Conservation (phyloP, 2,113 vertebrate species). For the Bungarus multicinctus region DNA sequence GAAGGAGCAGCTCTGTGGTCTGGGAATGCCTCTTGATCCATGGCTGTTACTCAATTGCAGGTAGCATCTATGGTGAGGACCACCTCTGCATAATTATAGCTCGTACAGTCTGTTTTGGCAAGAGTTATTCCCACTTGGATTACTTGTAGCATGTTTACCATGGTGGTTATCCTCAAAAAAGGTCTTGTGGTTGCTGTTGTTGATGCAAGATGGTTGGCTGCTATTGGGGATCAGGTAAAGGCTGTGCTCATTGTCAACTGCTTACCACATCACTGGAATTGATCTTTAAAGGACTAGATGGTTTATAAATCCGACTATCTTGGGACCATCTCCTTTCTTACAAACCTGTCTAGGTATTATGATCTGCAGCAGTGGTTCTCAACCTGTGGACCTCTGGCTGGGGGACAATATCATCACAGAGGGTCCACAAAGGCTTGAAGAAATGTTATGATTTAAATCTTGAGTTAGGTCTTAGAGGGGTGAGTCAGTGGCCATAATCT, state of each 20-base stretch:
- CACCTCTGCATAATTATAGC: not conserved
- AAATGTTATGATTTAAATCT: too few relatives aligned
- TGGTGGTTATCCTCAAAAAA: not conserved
- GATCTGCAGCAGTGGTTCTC: not conserved
- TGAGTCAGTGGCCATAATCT: too few relatives aligned
- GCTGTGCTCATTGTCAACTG: not conserved
- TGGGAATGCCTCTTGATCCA: not conserved
- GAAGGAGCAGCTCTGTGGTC: not conserved
- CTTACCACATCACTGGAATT: not conserved
- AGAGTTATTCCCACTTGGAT: not conserved
- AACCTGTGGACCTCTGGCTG: too few relatives aligned
- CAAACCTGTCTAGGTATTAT: not conserved
- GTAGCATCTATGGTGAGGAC: not conserved
- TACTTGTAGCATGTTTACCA: not conserved
- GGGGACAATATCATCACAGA: too few relatives aligned
- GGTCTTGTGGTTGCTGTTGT: not conserved
- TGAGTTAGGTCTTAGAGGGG: too few relatives aligned
- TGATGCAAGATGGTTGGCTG: not conserved
- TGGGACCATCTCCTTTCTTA: not conserved
- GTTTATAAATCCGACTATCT: not conserved
- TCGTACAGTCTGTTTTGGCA: not conserved
- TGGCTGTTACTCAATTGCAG: not conserved
- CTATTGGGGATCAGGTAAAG: not conserved
- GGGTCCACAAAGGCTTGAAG: too few relatives aligned
- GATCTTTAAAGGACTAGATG: not conserved